phyloP scores from a whole-genome alignment of 2,888 invertebrate species.

The Ochropacha duplaris region DNA sequence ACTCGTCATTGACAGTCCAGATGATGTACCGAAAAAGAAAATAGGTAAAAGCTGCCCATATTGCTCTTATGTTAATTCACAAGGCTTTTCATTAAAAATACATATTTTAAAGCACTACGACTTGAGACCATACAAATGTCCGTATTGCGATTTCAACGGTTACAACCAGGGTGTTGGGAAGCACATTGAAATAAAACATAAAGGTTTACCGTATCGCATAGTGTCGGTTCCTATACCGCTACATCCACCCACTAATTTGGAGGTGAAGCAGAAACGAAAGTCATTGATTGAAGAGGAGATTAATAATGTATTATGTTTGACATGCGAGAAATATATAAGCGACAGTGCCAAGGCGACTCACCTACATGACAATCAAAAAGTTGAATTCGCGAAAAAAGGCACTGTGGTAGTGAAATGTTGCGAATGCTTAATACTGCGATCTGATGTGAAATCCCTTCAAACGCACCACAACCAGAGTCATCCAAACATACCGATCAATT shows the following conservation, averaged over 20 bases:
- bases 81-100: constrained; percentile 38
- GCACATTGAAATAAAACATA: constrained; percentile 59
- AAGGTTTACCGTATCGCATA: constrained; percentile 22
- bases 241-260: constrained; percentile 19
- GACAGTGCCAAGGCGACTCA: constrained; percentile 39
- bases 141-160: constrained; percentile 57
- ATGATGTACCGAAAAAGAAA: constrained; percentile 14
- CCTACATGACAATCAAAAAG: constrained; percentile 38
- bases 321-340: constrained; percentile 50
- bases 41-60: constrained; percentile 41
- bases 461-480: constrained; percentile 61
- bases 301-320: constrained; percentile 47
- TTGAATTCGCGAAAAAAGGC: constrained; percentile 55
- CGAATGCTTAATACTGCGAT: constrained; percentile 59
- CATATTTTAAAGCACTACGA: constrained; percentile 76
- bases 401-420: constrained; percentile 71
- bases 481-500: constrained; percentile 39
- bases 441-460: constrained; percentile 44
- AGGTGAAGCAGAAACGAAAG: constrained; percentile 7
- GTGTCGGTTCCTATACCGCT: constrained; percentile 31
- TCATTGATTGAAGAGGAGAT: constrained; percentile 13
- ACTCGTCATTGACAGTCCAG: constrained; percentile 50
- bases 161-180: constrained; percentile 40
- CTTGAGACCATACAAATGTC: constrained; percentile 68
- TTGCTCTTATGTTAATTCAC: constrained; percentile 44